These are phyloP conservation scores for Agrochola macilenta DNA, from an alignment of 2,888 invertebrate species.

Conservation along the genomic window DNA sequence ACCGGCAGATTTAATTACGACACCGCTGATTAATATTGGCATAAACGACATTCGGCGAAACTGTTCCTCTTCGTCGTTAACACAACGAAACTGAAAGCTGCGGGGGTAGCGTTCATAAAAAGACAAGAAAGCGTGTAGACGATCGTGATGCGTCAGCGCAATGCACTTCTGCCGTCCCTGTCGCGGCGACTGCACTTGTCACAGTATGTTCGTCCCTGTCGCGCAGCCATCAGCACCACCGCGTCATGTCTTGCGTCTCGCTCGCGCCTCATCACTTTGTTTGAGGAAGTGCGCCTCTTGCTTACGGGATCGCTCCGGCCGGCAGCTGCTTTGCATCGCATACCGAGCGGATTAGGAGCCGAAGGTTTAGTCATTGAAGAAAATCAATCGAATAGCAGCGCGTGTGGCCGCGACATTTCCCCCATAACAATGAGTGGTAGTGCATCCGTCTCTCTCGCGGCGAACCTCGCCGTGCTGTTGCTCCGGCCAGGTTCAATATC, in stretches of 20 bases:
- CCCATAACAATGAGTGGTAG: conserved; percentile 89
- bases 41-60: conserved; percentile 80
- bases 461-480: conserved; percentile 86
- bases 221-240: conserved; percentile 37
- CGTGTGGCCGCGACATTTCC: conserved; percentile 88
- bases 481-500: conserved; percentile 89
- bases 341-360: conserved; percentile 82
- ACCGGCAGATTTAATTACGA: conserved; percentile 86
- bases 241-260: conserved; percentile 60
- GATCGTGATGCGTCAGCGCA: conserved; percentile 88
- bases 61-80: conserved; percentile 71
- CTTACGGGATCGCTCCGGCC: conserved; percentile 80
- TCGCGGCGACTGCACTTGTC: conserved; percentile 79
- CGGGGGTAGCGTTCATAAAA: conserved; percentile 81
- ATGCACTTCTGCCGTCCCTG: conserved; percentile 82
- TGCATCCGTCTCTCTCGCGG: conserved; percentile 87
- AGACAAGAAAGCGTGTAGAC: conserved; percentile 81
- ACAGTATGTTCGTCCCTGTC: conserved; percentile 70
- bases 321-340: conserved; percentile 83
- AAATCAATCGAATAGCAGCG: conserved; percentile 77
- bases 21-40: conserved; percentile 82
- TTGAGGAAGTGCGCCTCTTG: conserved; percentile 84
- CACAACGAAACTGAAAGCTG: conserved; percentile 84
- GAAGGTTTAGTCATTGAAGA: conserved; percentile 80
- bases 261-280: conserved; percentile 73